Conservation (phyloP, 2,888 invertebrate genomes). For the Trachelus iudaicus region DNA sequence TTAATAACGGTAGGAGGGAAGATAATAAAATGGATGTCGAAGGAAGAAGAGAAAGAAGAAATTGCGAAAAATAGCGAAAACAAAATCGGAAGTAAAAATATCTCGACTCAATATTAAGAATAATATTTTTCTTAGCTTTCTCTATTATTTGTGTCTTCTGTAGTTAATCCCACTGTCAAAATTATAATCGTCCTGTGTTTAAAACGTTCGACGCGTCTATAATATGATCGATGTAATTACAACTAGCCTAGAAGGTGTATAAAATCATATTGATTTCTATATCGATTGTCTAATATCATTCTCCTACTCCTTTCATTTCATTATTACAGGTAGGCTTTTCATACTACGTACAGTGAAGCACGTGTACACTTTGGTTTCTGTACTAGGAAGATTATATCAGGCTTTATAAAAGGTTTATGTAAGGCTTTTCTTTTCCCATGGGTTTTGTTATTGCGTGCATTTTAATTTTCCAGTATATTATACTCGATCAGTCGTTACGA, state of each 20-base stretch:
- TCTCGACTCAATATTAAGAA: not conserved
- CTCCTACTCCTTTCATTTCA: not conserved
- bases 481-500: not conserved
- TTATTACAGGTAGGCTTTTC: not conserved
- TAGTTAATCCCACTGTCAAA: not conserved
- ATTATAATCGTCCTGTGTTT: not conserved
- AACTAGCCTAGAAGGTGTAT: not conserved
- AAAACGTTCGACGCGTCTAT: not conserved
- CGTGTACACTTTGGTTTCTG: not conserved
- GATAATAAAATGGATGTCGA: not conserved
- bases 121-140: not conserved
- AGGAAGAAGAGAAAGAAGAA: not conserved
- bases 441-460: not conserved
- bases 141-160: not conserved
- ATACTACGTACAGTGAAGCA: not conserved
- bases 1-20: not conserved
- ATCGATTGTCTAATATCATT: not conserved
- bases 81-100: not conserved
- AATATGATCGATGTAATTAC: not conserved
- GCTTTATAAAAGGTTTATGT: not conserved
- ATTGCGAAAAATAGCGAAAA: not conserved
- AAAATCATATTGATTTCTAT: not conserved
- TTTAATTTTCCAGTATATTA: not conserved
- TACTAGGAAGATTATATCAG: not conserved
- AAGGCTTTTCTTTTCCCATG: not conserved